A percentile compares a stretch with the other conserved stretches of the same genome.
Conservation (phyloP, 2,113 vertebrate genomes). For the Dicaeum eximium region DNA sequence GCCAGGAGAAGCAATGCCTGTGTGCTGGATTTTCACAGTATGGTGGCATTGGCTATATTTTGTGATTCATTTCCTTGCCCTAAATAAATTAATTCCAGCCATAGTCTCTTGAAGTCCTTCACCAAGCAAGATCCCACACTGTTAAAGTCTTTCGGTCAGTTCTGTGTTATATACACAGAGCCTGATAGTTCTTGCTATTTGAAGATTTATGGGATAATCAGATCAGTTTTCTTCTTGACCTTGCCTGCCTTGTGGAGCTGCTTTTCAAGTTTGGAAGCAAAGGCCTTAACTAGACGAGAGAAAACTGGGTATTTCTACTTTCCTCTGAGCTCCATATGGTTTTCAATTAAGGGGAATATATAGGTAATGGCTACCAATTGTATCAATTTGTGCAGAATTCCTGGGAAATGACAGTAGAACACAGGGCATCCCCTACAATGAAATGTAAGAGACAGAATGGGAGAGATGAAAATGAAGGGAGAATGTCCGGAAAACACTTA, state of each 20-base stretch:
- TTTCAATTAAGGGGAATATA: slow-evolving; percentile 39
- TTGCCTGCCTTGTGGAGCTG: slow-evolving; percentile 16
- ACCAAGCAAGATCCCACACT: neutral
- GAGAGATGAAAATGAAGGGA: slow-evolving; percentile 17
- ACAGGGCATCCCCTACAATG: slow-evolving; percentile 6
- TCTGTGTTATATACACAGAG: neutral
- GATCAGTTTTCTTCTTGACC: slow-evolving; percentile 41
- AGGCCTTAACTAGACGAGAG: slow-evolving; percentile 15
- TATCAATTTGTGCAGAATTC: slow-evolving; percentile 46
- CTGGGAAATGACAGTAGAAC: neutral
- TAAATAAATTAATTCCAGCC: slow-evolving; percentile 10
- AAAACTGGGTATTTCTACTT: slow-evolving; percentile 7
- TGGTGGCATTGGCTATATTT: neutral
- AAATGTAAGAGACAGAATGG: neutral
- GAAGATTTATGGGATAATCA: slow-evolving; percentile 46
- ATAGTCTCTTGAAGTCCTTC: neutral
- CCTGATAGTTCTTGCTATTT: neutral
- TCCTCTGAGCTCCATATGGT: slow-evolving; percentile 13
- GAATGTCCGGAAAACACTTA: neutral
- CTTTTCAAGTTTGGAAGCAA: slow-evolving; percentile 44
- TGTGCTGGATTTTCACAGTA: slow-evolving; percentile 13
- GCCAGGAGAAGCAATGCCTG: neutral
- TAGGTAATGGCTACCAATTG: slow-evolving; percentile 3
- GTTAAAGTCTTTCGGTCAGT: neutral
- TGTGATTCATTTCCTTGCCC: neutral